Conservation (phyloP, 2,797 vertebrate genomes). For the Phalloptychus januarius region DNA sequence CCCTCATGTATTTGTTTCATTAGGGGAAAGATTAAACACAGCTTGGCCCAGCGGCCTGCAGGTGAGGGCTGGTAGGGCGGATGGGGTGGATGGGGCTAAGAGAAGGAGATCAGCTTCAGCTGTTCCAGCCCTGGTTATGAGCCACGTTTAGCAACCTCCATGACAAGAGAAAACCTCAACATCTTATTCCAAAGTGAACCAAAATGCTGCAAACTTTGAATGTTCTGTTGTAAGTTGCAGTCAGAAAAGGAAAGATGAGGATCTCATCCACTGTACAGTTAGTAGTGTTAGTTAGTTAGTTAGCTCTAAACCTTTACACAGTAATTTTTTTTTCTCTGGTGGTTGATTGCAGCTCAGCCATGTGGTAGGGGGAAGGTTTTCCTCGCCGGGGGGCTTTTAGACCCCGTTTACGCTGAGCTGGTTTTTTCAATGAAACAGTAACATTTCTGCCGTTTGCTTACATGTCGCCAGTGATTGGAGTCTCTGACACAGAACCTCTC, state of each 20-base stretch:
- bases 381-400: background rate
- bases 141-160: constrained; percentile 55
- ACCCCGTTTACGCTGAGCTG: too few relatives aligned
- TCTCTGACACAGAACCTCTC: too few relatives aligned
- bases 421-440: too few relatives aligned
- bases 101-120: constrained; percentile 27
- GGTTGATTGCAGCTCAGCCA: background rate
- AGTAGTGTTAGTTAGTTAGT: too few relatives aligned
- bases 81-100: too few relatives aligned
- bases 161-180: constrained; percentile 45
- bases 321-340: background rate
- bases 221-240: background rate
- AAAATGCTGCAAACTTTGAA: constrained; percentile 49
- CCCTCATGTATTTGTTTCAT: constrained; percentile 37
- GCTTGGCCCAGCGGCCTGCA: background rate
- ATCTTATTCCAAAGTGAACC: constrained; percentile 42
- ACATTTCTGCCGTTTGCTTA: too few relatives aligned
- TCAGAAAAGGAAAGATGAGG: background rate
- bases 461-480: too few relatives aligned
- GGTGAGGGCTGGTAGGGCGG: background rate
- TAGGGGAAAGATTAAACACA: constrained; percentile 31
- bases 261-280: background rate
- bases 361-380: background rate
- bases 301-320: background rate
- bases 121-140: constrained; percentile 44